Evolutionary conservation across 2,797 vertebrate genomes (phyloP), one percentile per base, ranked within the genome.

Genomic region (Austrolebias charrua): DNA sequence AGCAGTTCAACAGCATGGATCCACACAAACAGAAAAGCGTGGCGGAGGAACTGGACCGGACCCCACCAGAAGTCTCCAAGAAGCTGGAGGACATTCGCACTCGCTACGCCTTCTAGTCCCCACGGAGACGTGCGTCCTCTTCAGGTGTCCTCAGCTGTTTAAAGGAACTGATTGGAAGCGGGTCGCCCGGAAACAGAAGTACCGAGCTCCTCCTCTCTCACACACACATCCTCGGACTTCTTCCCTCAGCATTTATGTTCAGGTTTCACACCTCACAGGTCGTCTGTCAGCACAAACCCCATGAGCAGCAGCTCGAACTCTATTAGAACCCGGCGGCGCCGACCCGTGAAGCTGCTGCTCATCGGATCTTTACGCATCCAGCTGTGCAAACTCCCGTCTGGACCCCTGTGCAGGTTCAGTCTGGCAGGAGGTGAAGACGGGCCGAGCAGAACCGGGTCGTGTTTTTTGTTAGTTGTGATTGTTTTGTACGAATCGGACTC

Each of bases 1-100:
- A 99, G 84, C 98, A 98, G 90, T 99, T 98, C 66, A 99, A 98
- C 87, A 98, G 96, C n/a, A 99, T 99, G 98, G 98, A 99, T 64
- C 96, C 96, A 1, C 95, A 95, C 85, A 99, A 99, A 74, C 98
- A 99, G 90, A 98, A 98, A 78, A 98, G 98, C 0, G 96, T 99
- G 50, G 95, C 97, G 0, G 97, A 98, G 68, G 98, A 99, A 82
- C 88, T 99, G 81, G 98, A 99, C 89, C 83, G 97, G 69, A 99
- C 96, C 1, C 98, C 97, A 0, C 96, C 98, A 0, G 98, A 99
- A 69, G 98, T 99, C 62, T 99, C 98, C 13, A 99, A 99, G 91
- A 99, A 99, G 76, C 93, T 99, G 73, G 97, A 99, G 79, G 97
- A 99, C 84, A 98, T 99, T 62, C 95, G 96, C 66, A 99, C 97